Base-by-base conservation (phyloP, 2,888 invertebrate genomes). In the Busseola fusca region DNA sequence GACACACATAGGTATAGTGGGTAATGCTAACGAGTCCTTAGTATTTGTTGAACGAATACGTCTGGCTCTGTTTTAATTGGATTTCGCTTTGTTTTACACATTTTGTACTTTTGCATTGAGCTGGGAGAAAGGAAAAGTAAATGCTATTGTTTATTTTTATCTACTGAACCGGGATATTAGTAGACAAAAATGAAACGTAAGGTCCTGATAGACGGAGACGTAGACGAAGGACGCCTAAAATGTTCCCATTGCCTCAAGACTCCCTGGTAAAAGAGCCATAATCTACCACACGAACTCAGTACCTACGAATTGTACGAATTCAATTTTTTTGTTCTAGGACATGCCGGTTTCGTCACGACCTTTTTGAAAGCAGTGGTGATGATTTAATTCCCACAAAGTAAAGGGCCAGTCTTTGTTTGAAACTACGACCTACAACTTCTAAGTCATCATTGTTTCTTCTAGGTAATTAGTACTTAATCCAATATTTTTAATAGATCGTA, bases 1-100 rank as follows among this genome's bases (percentile, higher is more conserved):
- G 40, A 42, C 21, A 45, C 30, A 5, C 30, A 5, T 40, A 14
- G 16, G 25, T n/a, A 25, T 16, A 30, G 40, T 25, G 30, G 10
- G 57, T 34, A 25, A 67, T 18, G 40, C 14, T 50, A 34, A 68
- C 57, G 25, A 42, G 30, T n/a, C 48, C 42, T 18, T 57, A n/a
- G 25, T 68, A 34, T 50, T 57, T 42, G 48, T 50, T 14, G 50
- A 30, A 76, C 21, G 48, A 30, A 64, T 63, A 37, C 27, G 14
- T 68, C 42, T 50, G 40, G 34, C 50, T 48, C 37, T 30, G 25
- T 57, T 76, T 50, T 72, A 57, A 72, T 72, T 76, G 40, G 40
- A 57, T 76, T 48, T 57, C 18, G 14, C 6, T 34, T 76, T 37
- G 40, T 50, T 70, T 72, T 50, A 40, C 34, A 18, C 34, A 54